These are phyloP conservation scores for Dorcus parallelipipedus DNA, from an alignment of 2,888 invertebrate genomes.

Conservation along the genomic window DNA sequence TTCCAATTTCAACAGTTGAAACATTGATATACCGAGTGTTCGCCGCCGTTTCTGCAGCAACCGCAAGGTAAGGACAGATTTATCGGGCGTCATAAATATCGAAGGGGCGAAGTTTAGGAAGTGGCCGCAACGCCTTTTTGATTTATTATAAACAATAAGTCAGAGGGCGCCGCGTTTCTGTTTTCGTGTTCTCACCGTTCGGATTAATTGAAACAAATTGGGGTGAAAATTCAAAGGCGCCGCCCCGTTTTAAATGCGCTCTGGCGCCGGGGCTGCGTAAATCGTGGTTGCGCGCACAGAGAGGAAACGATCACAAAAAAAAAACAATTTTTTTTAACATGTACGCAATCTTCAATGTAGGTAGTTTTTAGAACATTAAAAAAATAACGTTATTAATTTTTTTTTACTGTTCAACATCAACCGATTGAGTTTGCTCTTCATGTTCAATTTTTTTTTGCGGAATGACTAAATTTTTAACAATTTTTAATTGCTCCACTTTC, in stretches of 20 bases:
- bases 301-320: background rate
- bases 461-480: too few species aligned
- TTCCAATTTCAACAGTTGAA: background rate
- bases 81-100: background rate
- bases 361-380: too few species aligned
- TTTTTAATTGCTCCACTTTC: too few species aligned
- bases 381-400: too few species aligned
- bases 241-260: slow-evolving; percentile 3
- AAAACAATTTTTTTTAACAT: too few species aligned
- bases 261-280: background rate
- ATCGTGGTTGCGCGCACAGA: background rate
- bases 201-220: slow-evolving; percentile 11
- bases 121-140: background rate
- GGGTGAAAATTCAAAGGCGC: slow-evolving; percentile 12
- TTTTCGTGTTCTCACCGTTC: slow-evolving; percentile 7
- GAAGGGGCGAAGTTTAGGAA: too few species aligned
- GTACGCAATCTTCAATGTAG: too few species aligned
- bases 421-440: too few species aligned
- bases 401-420: too few species aligned
- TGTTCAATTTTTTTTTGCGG: too few species aligned
- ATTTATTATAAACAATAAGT: slow-evolving; percentile 15
- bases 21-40: slow-evolving; percentile 6
- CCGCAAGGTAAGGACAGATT: slow-evolving; percentile 19
- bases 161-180: slow-evolving; percentile 3
- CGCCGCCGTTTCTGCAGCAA: background rate